Conservation (phyloP, 2,888 invertebrate genomes). For the Fissipunctia ypsillon region DNA sequence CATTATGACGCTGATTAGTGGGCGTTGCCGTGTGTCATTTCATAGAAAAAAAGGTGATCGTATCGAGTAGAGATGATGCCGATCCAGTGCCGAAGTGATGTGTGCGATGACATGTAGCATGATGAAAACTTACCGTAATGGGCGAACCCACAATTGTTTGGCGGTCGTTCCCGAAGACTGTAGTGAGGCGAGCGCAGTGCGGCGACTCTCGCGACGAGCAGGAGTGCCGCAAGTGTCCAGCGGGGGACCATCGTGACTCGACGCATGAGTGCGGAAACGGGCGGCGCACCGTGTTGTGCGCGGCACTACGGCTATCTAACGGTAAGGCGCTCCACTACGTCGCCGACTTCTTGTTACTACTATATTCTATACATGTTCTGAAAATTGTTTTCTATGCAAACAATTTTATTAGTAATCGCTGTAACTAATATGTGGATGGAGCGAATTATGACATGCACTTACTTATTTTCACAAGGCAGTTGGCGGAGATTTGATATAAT, state of each 20-base stretch:
- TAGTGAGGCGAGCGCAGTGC: not conserved
- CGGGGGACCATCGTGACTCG: not conserved
- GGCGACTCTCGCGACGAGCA: slow-evolving; percentile 13
- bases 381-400: slow-evolving; percentile 44
- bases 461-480: slow-evolving; percentile 31
- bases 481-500: slow-evolving; percentile 6
- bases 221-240: not conserved
- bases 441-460: slow-evolving; percentile 37
- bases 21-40: not conserved
- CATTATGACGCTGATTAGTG: not conserved
- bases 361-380: slow-evolving; percentile 35
- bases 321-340: not conserved
- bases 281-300: not conserved
- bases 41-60: not conserved
- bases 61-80: not conserved
- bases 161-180: slow-evolving; percentile 30
- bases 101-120: not conserved
- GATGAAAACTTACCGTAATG: slow-evolving; percentile 41
- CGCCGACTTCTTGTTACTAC: slow-evolving; percentile 3
- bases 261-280: not conserved
- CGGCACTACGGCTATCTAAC: not conserved
- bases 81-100: not conserved
- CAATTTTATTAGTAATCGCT: slow-evolving; percentile 14
- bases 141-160: slow-evolving; percentile 38
- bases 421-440: slow-evolving; percentile 28